phyloP scores from a whole-genome alignment of 2,113 vertebrate species.

The Periophthalmus modestus region DNA sequence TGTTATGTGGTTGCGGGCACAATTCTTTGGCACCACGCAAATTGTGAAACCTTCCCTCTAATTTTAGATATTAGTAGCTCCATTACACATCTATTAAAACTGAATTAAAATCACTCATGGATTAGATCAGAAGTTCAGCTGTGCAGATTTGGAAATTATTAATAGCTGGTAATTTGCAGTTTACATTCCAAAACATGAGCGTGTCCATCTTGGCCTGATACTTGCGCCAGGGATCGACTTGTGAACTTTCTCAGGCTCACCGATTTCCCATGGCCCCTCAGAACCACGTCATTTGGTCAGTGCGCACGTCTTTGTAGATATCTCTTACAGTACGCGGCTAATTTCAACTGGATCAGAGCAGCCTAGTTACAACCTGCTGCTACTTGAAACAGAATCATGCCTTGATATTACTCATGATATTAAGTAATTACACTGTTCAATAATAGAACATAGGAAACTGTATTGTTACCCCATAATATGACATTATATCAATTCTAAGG shows the following conservation, averaged over 20 bases:
- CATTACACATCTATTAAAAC: no score
- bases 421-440: not conserved
- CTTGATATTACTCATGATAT: conserved; percentile 36
- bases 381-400: conserved; percentile 53
- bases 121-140: no score
- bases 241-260: not conserved
- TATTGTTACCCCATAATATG: not conserved
- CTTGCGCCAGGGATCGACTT: not conserved
- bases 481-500: not conserved
- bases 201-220: not conserved
- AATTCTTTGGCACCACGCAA: not conserved
- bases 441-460: no score
- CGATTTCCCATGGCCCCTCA: not conserved
- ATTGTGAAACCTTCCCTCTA: not conserved
- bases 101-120: no score
- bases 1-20: not conserved
- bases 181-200: not conserved
- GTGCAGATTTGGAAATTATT: no score
- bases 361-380: conserved; percentile 5
- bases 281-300: not conserved
- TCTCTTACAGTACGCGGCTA: not conserved
- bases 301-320: not conserved
- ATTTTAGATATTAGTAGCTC: no score
- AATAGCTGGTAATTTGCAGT: no score
- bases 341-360: conserved; percentile 6